Base-by-base conservation (phyloP, 2,888 invertebrate genomes). In the Pandemis heparana region DNA sequence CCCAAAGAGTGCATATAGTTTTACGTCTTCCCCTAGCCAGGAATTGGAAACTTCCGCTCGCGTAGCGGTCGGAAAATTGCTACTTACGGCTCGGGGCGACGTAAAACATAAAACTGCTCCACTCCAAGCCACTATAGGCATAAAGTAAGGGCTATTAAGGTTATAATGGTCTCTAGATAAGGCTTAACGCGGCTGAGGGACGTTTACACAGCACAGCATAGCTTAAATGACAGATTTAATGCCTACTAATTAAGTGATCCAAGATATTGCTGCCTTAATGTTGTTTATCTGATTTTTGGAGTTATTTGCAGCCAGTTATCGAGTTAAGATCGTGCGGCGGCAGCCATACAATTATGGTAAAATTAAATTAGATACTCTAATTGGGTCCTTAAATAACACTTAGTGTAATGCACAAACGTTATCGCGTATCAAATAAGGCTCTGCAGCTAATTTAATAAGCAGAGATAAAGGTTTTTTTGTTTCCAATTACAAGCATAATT, bases 191-290 rank as follows among this genome's bases (percentile, higher is more conserved):
- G 81, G 83, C 87, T 87, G 83, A 85, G 81, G 86, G 89, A 89
- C 86, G 87, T 85, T 85, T 80, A 53, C 18, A 53, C 53, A 53
- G 46, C 46, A 46, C 86, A 85, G 85, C 84, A 82, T 87, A 87
- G 87, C 83, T 85, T 83, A 90, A 91, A 90, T 89, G 91, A 92
- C 89, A 89, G 91, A 92, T 91, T 91, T 91, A 92, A 89, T 89
- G 88, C 87, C 84, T 83, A 86, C 89, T 92, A 92, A 92, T 92
- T 92, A 91, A 92, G 91, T 85, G 88, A 92, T 92, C 82, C 78
- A 74, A 85, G 88, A 90, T 89, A 87, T 80, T 75, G 81, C 69
- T 59, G 65, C 41, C 16, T 74, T 74, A 74, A 41, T 68, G 69
- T 69, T 64, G 65, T 69, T 74, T 74, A 74, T 74, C 74, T 70